These are phyloP conservation scores for Lepus americanus DNA, from an alignment of 2,113 vertebrate genomes.

Conservation along the genomic window DNA sequence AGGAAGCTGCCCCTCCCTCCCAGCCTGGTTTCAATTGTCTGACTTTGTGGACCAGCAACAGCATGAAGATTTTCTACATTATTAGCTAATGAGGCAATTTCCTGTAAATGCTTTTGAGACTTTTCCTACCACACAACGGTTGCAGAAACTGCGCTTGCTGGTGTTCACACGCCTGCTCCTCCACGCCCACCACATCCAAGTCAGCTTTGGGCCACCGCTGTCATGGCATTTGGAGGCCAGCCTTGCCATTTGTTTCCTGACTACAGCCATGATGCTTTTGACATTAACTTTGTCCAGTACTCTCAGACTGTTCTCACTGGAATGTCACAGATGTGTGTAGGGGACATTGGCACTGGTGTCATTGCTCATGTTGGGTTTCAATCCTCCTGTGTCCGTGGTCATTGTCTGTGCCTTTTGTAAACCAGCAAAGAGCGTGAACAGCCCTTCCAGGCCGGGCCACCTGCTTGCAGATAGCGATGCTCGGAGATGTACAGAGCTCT, in stretches of 20 bases:
- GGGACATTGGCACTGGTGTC: background rate
- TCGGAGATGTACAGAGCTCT: background rate
- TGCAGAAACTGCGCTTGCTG: no score
- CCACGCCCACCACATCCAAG: no score
- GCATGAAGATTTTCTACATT: background rate
- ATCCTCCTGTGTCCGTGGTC: background rate
- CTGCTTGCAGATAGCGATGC: fast-evolving
- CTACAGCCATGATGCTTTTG: background rate
- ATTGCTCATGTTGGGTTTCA: fast-evolving
- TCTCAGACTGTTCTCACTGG: background rate
- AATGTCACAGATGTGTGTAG: fast-evolving
- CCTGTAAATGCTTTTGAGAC: background rate
- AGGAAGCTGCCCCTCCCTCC: background rate
- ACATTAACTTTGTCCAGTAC: background rate
- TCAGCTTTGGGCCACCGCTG: no score
- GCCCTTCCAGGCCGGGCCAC: background rate
- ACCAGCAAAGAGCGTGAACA: background rate
- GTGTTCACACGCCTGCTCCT: no score
- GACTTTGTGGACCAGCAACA: constrained; percentile 22
- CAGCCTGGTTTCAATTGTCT: background rate
- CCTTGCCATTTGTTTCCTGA: background rate
- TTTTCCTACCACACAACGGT: background rate
- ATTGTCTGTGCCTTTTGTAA: background rate
- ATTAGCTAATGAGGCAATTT: background rate
- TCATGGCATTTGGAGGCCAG: background rate